A percentile compares a stretch with the other conserved stretches of the same genome.
Conservation (phyloP, 2,113 vertebrate genomes). For the Thamnophis sirtalis region DNA sequence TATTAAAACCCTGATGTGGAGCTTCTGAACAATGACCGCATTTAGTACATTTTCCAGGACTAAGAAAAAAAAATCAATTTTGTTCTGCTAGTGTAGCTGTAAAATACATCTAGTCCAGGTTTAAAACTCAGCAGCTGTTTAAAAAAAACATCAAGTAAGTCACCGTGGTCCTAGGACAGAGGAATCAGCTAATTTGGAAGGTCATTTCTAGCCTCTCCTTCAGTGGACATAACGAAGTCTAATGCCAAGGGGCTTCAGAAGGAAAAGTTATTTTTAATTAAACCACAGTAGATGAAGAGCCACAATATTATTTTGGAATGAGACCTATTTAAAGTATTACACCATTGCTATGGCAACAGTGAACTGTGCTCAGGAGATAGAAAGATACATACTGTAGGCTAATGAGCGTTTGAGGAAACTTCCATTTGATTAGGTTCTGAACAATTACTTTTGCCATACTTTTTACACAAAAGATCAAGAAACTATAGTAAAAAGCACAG, state of each 20-base stretch:
- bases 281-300: conserved; percentile 46
- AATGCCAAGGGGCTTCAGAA: not conserved
- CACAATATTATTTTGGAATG: conserved; percentile 56
- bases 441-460: not conserved
- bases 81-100: not conserved
- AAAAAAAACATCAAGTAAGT: not conserved
- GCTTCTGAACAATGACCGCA: not conserved
- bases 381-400: conserved; percentile 29
- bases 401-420: conserved; percentile 33
- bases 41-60: not conserved
- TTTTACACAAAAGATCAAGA: not conserved
- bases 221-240: conserved; percentile 17
- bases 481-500: not conserved
- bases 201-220: not conserved
- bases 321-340: conserved; percentile 59
- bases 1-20: not conserved
- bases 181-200: fast-evolving
- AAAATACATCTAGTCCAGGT: not conserved
- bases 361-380: conserved; percentile 49
- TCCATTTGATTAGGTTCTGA: conserved; percentile 28
- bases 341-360: conserved; percentile 50
- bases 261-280: conserved; percentile 55
- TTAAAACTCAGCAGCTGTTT: not conserved
- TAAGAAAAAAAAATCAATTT: not conserved
- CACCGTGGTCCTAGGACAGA: not conserved